A percentile compares a stretch with the other conserved stretches of the same genome.
Conservation (phyloP, 2,888 invertebrate genomes). For the Dicranocentrus wangi region DNA sequence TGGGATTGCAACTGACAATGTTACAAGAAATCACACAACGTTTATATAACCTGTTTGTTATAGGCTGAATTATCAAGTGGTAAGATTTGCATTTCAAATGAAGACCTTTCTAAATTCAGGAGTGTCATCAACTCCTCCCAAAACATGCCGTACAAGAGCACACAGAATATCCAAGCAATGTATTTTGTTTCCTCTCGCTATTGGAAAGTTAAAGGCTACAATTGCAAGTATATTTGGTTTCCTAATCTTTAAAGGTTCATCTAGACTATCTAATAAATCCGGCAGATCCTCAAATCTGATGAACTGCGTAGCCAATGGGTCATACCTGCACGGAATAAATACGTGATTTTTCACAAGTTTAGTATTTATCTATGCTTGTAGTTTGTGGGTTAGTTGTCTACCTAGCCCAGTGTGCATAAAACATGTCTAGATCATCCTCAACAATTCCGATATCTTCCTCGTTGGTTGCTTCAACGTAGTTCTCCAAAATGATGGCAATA, state of each 20-base stretch:
- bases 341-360: too few relatives aligned
- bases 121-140: slow-evolving; percentile 96
- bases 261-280: slow-evolving; percentile 95
- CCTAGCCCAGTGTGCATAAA: slow-evolving; percentile 97
- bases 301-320: slow-evolving; percentile 96
- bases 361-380: too few relatives aligned
- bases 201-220: slow-evolving; percentile 96
- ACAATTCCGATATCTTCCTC: slow-evolving; percentile 98
- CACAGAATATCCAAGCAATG: slow-evolving; percentile 97
- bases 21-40: not conserved
- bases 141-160: slow-evolving; percentile 92
- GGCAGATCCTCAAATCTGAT: slow-evolving; percentile 94
- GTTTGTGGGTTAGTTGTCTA: too few relatives aligned
- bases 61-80: too few relatives aligned
- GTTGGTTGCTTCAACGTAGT: slow-evolving; percentile 97
- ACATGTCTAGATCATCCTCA: slow-evolving; percentile 98
- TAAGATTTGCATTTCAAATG: too few relatives aligned
- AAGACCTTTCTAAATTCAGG: slow-evolving; percentile 91
- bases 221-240: slow-evolving; percentile 96
- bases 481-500: slow-evolving; percentile 96
- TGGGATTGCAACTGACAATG: slow-evolving; percentile 82
- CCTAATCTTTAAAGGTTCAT: slow-evolving; percentile 93
- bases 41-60: not conserved
- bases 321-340: slow-evolving; percentile 88
- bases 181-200: slow-evolving; percentile 94